Evolutionary conservation across 2,888 invertebrate genomes (phyloP).

Genomic region (Drosophila infuscata): DNA sequence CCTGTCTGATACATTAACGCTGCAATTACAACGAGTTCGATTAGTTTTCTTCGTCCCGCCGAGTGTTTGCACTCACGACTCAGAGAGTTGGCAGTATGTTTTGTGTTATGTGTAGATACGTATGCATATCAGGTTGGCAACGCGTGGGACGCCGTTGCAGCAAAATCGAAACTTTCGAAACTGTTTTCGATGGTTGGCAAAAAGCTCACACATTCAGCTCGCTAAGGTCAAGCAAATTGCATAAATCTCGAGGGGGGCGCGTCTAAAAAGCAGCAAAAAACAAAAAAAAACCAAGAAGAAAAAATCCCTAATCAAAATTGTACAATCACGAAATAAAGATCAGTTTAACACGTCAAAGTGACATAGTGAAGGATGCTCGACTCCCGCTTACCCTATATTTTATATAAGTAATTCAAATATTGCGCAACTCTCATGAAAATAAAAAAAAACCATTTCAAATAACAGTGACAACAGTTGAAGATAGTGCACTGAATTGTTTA

Average conservation of each 20-base stretch:
- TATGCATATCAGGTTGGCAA: conserved; percentile 38
- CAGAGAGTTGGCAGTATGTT: neutral
- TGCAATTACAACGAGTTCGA: conserved; percentile 1
- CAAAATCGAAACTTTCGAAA: conserved; percentile 55
- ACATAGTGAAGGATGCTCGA: neutral
- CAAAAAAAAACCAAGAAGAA: neutral
- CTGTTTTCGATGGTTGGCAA: conserved; percentile 50
- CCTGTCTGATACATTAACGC: conserved; percentile 30
- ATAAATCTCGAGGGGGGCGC: conserved; percentile 58
- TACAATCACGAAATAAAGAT: conserved; percentile 35
- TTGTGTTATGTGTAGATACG: conserved; percentile 1
- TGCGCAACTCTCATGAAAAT: neutral
- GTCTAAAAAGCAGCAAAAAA: conserved; percentile 24
- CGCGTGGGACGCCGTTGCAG: conserved; percentile 43
- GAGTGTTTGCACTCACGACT: conserved; percentile 11
- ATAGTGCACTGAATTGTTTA: neutral
- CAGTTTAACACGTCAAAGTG: conserved; percentile 27
- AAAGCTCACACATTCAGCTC: conserved; percentile 42
- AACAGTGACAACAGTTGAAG: neutral
- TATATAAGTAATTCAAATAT: neutral
- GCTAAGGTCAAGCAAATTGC: conserved; percentile 62
- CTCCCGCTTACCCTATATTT: conserved; percentile 12
- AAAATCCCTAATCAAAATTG: conserved; percentile 49
- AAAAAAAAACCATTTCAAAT: neutral
- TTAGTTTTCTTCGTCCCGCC: conserved; percentile 11